These are phyloP conservation scores for Melieria crassipennis DNA, from an alignment of 2,888 invertebrate genomes.

Conservation along the genomic window DNA sequence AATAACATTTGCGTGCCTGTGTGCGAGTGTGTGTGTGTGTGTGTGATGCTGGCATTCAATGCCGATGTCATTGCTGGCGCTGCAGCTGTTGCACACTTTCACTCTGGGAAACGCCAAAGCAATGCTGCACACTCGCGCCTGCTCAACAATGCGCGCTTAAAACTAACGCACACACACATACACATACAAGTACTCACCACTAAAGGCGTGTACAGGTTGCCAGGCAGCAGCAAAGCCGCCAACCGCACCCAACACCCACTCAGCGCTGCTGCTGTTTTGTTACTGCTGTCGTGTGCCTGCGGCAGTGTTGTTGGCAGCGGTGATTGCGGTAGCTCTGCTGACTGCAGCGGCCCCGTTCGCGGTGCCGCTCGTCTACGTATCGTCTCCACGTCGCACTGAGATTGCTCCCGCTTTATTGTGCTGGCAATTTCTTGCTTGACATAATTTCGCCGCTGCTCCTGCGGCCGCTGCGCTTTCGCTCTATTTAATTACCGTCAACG, in stretches of 20 bases:
- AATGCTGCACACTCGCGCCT: background rate
- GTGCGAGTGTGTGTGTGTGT: constrained; percentile 24
- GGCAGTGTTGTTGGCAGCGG: no score
- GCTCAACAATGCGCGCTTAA: background rate
- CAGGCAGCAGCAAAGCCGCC: no score
- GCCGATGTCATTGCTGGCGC: no score
- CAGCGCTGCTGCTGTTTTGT: no score
- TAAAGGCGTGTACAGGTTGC: background rate
- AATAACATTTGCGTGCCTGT: constrained; percentile 35
- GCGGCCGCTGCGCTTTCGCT: constrained; percentile 2
- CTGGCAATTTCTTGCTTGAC: background rate
- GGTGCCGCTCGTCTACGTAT: background rate
- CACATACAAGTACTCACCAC: background rate
- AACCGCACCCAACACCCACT: no score
- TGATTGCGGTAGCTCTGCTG: background rate
- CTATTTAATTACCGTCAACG: constrained; percentile 21
- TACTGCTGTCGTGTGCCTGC: no score
- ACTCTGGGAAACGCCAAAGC: background rate
- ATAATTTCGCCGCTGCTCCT: background rate
- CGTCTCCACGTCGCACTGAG: background rate
- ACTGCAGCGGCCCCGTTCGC: background rate
- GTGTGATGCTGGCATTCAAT: background rate
- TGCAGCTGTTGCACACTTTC: no score
- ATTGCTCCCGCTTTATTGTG: constrained; percentile 2
- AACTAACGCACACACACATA: background rate